Base-by-base conservation (phyloP, 2,113 vertebrate species). In the Trematocara macrostoma region DNA sequence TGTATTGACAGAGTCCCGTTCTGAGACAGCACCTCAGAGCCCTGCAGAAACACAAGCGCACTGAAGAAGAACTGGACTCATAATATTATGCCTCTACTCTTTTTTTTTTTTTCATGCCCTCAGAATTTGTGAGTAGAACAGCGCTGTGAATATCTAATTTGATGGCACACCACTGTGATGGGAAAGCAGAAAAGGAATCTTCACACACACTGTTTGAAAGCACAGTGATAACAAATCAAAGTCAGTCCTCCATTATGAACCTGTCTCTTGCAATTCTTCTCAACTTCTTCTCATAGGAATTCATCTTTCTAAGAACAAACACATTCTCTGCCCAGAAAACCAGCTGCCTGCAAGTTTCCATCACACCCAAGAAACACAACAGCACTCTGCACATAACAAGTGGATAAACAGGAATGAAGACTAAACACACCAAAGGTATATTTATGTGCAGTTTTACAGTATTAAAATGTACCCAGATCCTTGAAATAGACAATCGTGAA, bases 11-110 rank as follows among this genome's bases (percentile, higher is more conserved):
- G 93, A 2, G 31, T 87, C 7, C 93, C 96, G 0, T 84, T 89
- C 34, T 93, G 87, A 7, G 94, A 95, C 16, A 96, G 69, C 18
- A 93, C 82, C 4, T 92, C 59, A 3, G 91, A 90, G 52, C 90
- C 96, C 97, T 97, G 88, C 5, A 74, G 67, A 40, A 84, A 88
- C 69, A 87, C 84, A 92, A 78, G 87, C 69, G 90, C n/a, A 15
- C 53, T 81, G n/a, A 51, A 57, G 84, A 88, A 45, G 78, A 91
- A 74, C 59, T 82, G n/a, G 59, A 87, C 69, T 81, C 52, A 40
- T 9, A 6, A 20, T 49, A 45, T 61, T 11, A 45, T 3, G 4
- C 11, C 3, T 45, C 23, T n/a, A 4, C 69, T 84, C 7, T 31
- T 76, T 82, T 71, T 26, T 26, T 26, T 56, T 84, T 14, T 11